A percentile compares a stretch with the other conserved stretches of the same genome.
Evolutionary conservation across 2,797 vertebrate genomes (phyloP).

Genomic region (Fringilla coelebs): DNA sequence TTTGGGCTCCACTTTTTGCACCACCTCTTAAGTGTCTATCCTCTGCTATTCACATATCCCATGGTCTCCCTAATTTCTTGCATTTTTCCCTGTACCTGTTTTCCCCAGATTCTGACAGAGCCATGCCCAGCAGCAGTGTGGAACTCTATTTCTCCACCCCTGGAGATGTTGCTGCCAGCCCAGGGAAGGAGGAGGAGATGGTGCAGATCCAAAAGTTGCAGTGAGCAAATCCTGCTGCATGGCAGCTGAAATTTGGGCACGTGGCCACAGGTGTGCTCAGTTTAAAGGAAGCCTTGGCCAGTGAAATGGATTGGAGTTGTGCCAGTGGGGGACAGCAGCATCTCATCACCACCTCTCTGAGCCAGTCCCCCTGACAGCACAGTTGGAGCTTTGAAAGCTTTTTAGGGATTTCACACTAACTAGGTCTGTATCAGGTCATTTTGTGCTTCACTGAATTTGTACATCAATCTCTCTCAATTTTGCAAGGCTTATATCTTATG

Average conservation of each 20-base stretch:
- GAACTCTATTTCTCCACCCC: not conserved
- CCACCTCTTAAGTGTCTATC: not conserved
- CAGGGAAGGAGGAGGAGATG: not conserved
- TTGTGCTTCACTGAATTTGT: slow-evolving; percentile 39
- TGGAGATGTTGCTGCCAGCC: not conserved
- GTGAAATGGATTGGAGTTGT: not conserved
- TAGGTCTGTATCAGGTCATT: slow-evolving; percentile 3
- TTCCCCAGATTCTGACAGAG: not conserved
- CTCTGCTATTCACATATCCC: not conserved
- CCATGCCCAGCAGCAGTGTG: accelerated
- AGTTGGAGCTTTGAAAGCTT: not conserved
- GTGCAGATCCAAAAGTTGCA: not conserved
- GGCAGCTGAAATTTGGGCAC: not conserved
- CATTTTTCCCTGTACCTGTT: not conserved
- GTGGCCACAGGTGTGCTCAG: not conserved
- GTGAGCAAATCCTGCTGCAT: not conserved
- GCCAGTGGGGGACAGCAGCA: not conserved
- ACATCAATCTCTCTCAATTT: slow-evolving; percentile 41
- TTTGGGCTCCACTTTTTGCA: not conserved
- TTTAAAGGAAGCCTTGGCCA: slow-evolving; percentile 6
- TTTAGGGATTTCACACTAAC: slow-evolving; percentile 43
- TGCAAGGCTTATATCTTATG: not conserved
- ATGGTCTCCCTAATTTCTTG: not conserved
- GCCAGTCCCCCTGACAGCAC: not conserved
- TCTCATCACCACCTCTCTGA: slow-evolving; percentile 7